Evolutionary conservation across 1,140 invertebrate genomes (phyloP), one percentile per base, ranked within the genome.

Genomic region (Drosophila murphyi): DNA sequence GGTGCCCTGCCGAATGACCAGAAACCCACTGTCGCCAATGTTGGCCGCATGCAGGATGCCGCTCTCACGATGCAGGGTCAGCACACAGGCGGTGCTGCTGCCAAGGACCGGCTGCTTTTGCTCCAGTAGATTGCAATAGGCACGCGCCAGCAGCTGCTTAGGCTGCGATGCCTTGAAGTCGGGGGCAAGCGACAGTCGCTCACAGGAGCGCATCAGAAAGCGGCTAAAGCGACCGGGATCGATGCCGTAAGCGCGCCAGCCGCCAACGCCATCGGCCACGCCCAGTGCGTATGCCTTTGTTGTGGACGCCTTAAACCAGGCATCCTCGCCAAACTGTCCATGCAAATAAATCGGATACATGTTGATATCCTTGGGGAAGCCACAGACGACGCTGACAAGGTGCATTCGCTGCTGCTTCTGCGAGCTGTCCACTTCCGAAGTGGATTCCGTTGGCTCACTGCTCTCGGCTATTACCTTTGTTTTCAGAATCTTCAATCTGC

Each of bases 1-100:
- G 74, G 96, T 93, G 1, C 96, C 96, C 12, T 96, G 94, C 10
- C 98, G 94, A 34, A 99, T 96, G 32, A 99, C 95, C 93, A 99
- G 95, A 92, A 98, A 99, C 3, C 98, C 98, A 90, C 98, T 99
- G 93, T 99, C 98, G 3, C 98, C 98, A 62, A 99, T 97, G 93
- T 99, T 99, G 2, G 98, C 98, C 4, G 98, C 96, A 80, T 98
- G 97, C 76, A 99, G 95, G 59, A 95, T 96, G 86, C 95, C 95
- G 52, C 96, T 97, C 83, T 96, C 96, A 77, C 96, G 95, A 92
- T 98, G 96, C 52, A 99, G 93, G 47, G 98, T 95, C 78, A 99
- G 95, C 34, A 99, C 96, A 8, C 83, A 88, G 32, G 74, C 85
- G 0, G 80, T 83, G 43, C 70, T 62, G 67, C 83, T 78, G 63